These are phyloP conservation scores for Diloba caeruleocephala DNA, from an alignment of 2,888 invertebrate species.

Conservation along the genomic window DNA sequence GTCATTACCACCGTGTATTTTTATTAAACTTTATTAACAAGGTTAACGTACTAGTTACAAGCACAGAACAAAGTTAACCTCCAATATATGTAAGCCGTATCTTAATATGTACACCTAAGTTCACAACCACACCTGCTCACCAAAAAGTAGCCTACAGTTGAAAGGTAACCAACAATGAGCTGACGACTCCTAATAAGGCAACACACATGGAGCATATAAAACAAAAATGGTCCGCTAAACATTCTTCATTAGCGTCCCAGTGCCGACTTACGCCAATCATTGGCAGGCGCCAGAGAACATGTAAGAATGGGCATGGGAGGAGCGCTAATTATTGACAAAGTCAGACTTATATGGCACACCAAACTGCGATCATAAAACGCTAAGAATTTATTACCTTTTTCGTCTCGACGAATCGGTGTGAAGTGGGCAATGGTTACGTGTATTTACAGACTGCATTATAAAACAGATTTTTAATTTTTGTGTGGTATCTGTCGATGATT, in stretches of 20 bases:
- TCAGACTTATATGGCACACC: constrained; percentile 56
- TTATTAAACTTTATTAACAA: no score
- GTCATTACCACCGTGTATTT: no score
- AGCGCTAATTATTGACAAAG: constrained; percentile 59
- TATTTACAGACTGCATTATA: constrained; percentile 39
- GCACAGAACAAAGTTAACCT: background rate
- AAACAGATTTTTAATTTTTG: constrained; percentile 26
- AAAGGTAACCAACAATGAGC: constrained; percentile 41
- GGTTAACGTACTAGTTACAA: background rate
- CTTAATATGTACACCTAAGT: constrained; percentile 25
- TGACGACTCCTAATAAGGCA: constrained; percentile 54
- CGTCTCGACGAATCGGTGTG: constrained; percentile 65
- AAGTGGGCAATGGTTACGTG: constrained; percentile 53
- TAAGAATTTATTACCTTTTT: constrained; percentile 70
- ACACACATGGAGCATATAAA: constrained; percentile 48
- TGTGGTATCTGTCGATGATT: constrained; percentile 32
- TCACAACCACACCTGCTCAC: constrained; percentile 49
- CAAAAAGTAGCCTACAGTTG: constrained; percentile 41
- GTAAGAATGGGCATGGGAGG: constrained; percentile 75
- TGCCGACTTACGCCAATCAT: constrained; percentile 65
- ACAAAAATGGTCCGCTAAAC: constrained; percentile 73
- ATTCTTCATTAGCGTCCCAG: constrained; percentile 68
- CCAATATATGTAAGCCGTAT: background rate
- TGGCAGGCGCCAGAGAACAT: constrained; percentile 54
- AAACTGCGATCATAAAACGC: constrained; percentile 62